These are phyloP conservation scores for Linnaemya tessellans DNA, from an alignment of 2,888 invertebrate species.

Conservation along the genomic window DNA sequence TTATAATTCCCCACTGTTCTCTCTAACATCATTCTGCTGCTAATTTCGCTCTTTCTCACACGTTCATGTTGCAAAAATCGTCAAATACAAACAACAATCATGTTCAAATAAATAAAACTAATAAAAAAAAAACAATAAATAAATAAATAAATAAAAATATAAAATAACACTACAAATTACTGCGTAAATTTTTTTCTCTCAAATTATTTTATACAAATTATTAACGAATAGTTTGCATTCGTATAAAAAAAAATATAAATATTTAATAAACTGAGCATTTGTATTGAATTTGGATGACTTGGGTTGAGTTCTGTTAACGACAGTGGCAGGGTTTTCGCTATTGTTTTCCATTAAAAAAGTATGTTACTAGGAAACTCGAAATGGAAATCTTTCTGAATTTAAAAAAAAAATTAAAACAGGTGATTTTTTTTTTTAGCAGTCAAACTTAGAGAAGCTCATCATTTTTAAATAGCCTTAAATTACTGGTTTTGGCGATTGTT, in stretches of 20 bases:
- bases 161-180: slow-evolving; percentile 32
- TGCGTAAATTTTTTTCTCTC: slow-evolving; percentile 48
- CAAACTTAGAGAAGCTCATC: no score
- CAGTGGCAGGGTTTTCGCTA: neutral
- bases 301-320: neutral
- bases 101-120: slow-evolving; percentile 5
- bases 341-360: neutral
- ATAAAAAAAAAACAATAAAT: no score
- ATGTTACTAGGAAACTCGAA: no score
- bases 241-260: neutral
- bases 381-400: no score
- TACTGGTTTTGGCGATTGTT: no score
- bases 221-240: slow-evolving; percentile 8
- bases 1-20: slow-evolving; percentile 4
- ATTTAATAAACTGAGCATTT: neutral
- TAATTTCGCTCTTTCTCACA: slow-evolving; percentile 24
- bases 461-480: no score
- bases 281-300: neutral
- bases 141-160: no score
- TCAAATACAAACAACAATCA: neutral
- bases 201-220: neutral
- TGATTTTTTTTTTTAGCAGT: no score
- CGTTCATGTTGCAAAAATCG: slow-evolving; percentile 10
- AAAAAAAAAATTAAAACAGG: no score
- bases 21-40: neutral